These are phyloP conservation scores for Caenorhabditis virilis DNA, from an alignment of 2,888 invertebrate species.

Conservation along the genomic window DNA sequence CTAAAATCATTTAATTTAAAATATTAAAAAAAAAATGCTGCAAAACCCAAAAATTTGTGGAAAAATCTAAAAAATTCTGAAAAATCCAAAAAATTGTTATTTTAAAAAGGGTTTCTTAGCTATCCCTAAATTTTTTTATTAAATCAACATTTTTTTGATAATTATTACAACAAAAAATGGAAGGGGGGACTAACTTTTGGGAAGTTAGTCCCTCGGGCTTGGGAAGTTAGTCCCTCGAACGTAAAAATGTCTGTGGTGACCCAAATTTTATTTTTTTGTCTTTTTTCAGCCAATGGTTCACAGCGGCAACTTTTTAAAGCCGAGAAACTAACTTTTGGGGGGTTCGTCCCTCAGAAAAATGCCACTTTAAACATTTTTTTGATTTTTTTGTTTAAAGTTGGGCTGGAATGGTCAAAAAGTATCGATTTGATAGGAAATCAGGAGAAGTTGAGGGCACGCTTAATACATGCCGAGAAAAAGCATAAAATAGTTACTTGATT, in stretches of 20 bases:
- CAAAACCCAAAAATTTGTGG: neutral
- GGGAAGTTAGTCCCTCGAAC: no score
- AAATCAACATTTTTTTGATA: neutral
- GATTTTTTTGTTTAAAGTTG: neutral
- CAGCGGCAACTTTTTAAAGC: neutral
- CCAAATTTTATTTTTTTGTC: no score
- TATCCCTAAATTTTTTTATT: neutral
- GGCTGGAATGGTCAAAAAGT: no score
- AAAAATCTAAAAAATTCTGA: neutral
- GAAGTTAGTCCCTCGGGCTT: no score
- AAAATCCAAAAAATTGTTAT: neutral
- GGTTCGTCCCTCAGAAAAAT: neutral
- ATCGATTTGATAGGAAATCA: no score
- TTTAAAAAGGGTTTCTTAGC: neutral
- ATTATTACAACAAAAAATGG: no score
- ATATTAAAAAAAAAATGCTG: neutral
- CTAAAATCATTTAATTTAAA: no score
- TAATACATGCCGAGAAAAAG: no score
- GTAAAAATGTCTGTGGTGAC: no score
- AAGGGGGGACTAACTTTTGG: no score
- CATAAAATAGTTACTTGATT: slow-evolving; percentile 61
- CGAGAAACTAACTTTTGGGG: no score
- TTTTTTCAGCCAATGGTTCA: no score
- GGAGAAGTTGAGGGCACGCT: neutral
- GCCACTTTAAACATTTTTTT: neutral